These are phyloP conservation scores for Phodopus roborovskii DNA, from an alignment of 2,113 vertebrate genomes.

Conservation along the genomic window DNA sequence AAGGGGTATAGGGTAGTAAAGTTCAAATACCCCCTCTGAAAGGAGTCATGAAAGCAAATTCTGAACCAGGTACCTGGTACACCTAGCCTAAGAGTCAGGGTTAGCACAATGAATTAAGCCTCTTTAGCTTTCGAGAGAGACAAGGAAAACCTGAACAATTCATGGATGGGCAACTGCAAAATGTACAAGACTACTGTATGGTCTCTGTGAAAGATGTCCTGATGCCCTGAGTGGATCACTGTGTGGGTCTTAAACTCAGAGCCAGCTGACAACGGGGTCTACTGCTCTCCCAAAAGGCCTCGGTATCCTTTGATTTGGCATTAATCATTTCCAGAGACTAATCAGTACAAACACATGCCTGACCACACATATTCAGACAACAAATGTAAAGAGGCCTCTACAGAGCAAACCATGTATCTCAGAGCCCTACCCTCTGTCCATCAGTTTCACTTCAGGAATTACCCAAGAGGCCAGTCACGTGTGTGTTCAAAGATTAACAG, in stretches of 20 bases:
- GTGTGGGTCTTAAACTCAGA: background rate
- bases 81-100: background rate
- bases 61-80: background rate
- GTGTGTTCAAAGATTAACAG: background rate
- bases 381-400: background rate
- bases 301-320: background rate
- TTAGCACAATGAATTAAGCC: background rate
- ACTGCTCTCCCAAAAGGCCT: background rate
- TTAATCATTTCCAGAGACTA: background rate
- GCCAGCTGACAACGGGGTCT: background rate
- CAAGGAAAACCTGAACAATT: background rate
- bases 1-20: background rate
- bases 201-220: background rate
- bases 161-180: background rate
- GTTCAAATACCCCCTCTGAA: background rate
- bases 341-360: background rate
- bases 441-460: constrained; percentile 20
- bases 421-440: background rate
- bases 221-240: background rate
- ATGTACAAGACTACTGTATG: background rate
- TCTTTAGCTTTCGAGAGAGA: background rate
- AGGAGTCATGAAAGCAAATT: background rate
- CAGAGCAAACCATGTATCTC: background rate
- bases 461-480: background rate
- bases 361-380: background rate